Conservation (phyloP, 1,140 invertebrate genomes). For the Ceratina australensis region DNA sequence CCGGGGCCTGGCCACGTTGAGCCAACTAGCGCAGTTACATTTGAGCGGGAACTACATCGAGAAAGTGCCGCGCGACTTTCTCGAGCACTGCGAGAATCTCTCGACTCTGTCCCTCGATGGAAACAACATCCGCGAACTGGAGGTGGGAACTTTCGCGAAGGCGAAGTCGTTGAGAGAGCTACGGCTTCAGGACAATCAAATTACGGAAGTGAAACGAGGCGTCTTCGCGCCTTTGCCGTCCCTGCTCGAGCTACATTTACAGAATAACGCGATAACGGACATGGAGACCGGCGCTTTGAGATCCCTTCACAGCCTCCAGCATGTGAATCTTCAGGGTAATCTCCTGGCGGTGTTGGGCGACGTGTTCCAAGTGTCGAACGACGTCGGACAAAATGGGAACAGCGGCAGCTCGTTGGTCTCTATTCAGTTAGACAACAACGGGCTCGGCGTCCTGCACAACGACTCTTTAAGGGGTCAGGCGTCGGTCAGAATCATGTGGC, state of each 20-base stretch:
- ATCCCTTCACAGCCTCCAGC: constrained; percentile 89
- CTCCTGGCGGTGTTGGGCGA: constrained; percentile 88
- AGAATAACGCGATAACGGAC: constrained; percentile 90
- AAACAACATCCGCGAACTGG: constrained; percentile 91
- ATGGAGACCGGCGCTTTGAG: constrained; percentile 92
- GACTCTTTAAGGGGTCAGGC: constrained; percentile 88
- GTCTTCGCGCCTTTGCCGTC: constrained; percentile 90
- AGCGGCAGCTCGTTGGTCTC: constrained; percentile 85
- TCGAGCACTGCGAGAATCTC: constrained; percentile 87
- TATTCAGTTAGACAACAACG: constrained; percentile 92
- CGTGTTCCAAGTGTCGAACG: constrained; percentile 84
- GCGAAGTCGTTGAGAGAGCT: constrained; percentile 88
- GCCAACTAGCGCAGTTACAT: constrained; percentile 89
- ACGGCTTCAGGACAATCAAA: constrained; percentile 90
- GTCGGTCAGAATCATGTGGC: constrained; percentile 91
- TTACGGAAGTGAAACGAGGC: constrained; percentile 86
- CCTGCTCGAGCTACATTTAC: constrained; percentile 90
- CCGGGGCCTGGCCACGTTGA: constrained; percentile 85
- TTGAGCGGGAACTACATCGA: constrained; percentile 92
- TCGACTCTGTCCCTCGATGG: constrained; percentile 93
- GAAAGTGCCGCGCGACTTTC: constrained; percentile 86
- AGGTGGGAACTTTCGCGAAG: constrained; percentile 89
- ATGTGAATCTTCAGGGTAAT: constrained; percentile 93
- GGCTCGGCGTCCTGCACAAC: constrained; percentile 87
- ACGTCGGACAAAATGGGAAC: constrained; percentile 66